Conservation (phyloP, 1,140 invertebrate species). For the Akabosia matsudoensis region DNA sequence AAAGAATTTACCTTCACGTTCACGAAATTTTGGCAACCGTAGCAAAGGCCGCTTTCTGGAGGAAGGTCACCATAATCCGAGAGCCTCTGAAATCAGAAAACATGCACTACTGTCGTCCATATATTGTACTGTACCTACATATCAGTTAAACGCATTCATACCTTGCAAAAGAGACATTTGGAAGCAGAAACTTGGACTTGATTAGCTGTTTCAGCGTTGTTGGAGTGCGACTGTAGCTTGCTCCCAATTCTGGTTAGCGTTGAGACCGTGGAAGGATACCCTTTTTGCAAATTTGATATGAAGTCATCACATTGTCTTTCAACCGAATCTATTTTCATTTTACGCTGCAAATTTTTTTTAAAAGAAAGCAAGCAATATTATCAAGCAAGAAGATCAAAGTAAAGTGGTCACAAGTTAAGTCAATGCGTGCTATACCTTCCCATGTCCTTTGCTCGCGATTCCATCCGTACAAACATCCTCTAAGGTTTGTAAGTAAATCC, state of each 20-base stretch:
- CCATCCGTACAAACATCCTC: background rate
- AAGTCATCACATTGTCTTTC: conserved; percentile 43
- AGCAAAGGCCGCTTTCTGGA: conserved; percentile 26
- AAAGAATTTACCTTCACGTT: conserved; percentile 38
- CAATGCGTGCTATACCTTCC: background rate
- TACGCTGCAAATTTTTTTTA: too few species aligned
- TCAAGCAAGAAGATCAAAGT: background rate
- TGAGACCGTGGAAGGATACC: conserved; percentile 40
- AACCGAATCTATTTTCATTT: conserved; percentile 28
- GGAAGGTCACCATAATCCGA: background rate
- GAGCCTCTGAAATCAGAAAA: background rate
- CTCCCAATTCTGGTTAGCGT: conserved; percentile 42
- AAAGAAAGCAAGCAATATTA: background rate
- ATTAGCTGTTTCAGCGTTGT: background rate
- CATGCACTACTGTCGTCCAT: background rate
- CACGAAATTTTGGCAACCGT: conserved; percentile 39
- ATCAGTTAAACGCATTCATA: background rate
- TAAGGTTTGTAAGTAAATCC: conserved; percentile 31
- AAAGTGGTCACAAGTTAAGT: background rate
- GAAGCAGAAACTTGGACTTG: background rate
- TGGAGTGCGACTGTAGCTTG: conserved; percentile 27
- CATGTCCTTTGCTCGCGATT: background rate
- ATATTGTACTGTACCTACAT: background rate
- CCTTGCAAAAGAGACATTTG: conserved; percentile 6
- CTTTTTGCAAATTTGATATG: conserved; percentile 37